Evolutionary conservation across 2,888 invertebrate genomes (phyloP).

Genomic region (Leptopilina drosophilae): DNA sequence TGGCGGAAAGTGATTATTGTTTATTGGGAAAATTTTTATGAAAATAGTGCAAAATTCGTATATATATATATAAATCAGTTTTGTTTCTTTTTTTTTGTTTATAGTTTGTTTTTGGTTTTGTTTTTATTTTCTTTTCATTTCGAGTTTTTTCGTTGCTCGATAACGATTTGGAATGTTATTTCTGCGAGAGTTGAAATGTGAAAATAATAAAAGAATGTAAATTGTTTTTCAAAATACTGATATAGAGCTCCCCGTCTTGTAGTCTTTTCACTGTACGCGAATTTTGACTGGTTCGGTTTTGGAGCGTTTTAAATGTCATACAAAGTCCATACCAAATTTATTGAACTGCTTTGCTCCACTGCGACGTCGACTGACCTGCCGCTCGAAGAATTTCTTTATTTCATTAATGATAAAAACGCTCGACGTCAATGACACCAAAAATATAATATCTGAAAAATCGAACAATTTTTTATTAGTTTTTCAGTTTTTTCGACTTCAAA

Average conservation of each 20-base stretch:
- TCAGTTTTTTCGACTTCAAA: no score
- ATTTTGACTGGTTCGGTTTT: slow-evolving; percentile 63
- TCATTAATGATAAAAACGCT: slow-evolving; percentile 97
- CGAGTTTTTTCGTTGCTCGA: slow-evolving; percentile 13
- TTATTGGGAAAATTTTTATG: slow-evolving; percentile 20
- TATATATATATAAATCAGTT: slow-evolving; percentile 40
- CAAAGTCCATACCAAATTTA: slow-evolving; percentile 82
- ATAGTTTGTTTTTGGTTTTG: no score
- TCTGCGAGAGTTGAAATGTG: background rate
- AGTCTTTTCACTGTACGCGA: slow-evolving; percentile 53
- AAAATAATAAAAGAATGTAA: slow-evolving; percentile 24
- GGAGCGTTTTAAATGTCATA: slow-evolving; percentile 79
- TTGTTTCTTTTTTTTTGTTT: background rate
- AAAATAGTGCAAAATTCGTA: slow-evolving; percentile 39
- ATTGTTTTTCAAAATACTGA: slow-evolving; percentile 22
- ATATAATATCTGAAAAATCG: slow-evolving; percentile 89
- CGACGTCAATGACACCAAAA: slow-evolving; percentile 94
- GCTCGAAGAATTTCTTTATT: slow-evolving; percentile 91
- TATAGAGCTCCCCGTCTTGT: slow-evolving; percentile 46
- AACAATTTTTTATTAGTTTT: background rate
- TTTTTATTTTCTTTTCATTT: no score
- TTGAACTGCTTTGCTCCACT: slow-evolving; percentile 69
- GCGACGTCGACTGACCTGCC: slow-evolving; percentile 82
- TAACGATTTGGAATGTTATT: slow-evolving; percentile 35
- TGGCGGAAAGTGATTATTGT: background rate